Evolutionary conservation across 2,113 vertebrate genomes (phyloP), one percentile per base, ranked within the genome.

Genomic region (Calyptomena viridis): DNA sequence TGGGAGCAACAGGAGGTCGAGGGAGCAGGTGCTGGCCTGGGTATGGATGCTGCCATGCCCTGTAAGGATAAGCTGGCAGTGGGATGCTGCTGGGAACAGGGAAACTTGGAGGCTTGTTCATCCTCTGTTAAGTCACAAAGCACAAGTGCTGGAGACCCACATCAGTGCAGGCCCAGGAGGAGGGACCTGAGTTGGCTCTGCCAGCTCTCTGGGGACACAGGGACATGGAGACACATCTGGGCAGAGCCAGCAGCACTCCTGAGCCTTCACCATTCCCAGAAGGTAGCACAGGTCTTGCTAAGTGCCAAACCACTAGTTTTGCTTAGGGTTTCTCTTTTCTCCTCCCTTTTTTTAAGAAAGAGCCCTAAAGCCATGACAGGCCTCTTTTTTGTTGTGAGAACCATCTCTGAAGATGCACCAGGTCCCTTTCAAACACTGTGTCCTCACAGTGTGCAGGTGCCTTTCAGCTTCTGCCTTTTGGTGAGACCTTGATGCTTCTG

Each of bases 371-470:
- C 35, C 77, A 15, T 30, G 20, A 42, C 9, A 5, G 11, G 31
- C 9, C 14, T 30, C 22, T 2, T 86, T n/a, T 84, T 69, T 67
- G 20, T 37, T n/a, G 63, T 18, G 24, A 68, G 52, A 49, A 21
- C 2, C 62, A 53, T 8, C 40, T 71, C 35, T 28, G 63, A 55
- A 76, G 55, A 91, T 3, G 39, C 82, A 46, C 5, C 55, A 60
- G 35, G 3, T 44, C 15, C 52, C 27, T 28, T 6, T 31, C 28
- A 22, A 28, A 15, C 8, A 8, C 19, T 0, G 0, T 22, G 72
- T 37, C 84, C 59, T 42, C 14, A 30, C 5, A 2, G 9, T 9
- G 24, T 73, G 56, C 77, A 68, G 92, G 84, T 95, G 60, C 81
- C 49, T 94, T 27, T 42, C 9, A 14, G 75, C 86, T 78, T 93